Base-by-base conservation (phyloP, 2,113 vertebrate genomes). In the Camelus dromedarius region DNA sequence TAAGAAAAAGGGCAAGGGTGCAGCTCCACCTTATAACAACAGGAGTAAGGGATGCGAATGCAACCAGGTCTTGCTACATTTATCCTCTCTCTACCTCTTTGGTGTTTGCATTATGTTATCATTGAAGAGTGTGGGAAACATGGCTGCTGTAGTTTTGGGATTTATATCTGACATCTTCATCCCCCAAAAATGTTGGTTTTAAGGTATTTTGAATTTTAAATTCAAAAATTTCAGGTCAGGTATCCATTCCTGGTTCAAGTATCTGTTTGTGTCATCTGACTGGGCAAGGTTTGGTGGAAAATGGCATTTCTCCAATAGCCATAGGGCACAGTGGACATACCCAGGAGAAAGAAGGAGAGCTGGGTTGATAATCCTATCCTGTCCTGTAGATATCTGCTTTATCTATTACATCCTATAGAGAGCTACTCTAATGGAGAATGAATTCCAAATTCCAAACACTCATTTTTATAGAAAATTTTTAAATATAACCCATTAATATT, bases 141-240 rank as follows among this genome's bases (percentile, higher is more conserved):
- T 38, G 52, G 20, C 10, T 46, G 18, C 30, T 77, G 8, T 20
- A 52, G 9, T 58, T 92, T 50, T 84, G 46, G 75, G 86, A 48
- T 56, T 46, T 24, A 32, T 83, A 56, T 32, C 35, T 97, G 88
- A 38, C 9, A 81, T 70, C n/a, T 86, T 81, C 5, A 73, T 75
- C 11, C 48, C 12, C 81, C 56, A 72, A 52, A 81, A 75, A 60
- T 26, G 11, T 77, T 64, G 73, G 7, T 38, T 67, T 80, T 91
- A 73, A 79, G 18, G 22, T 77, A 38, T 81, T 93, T 89, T 93
- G 66, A 95, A 62, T 85, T 92, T 35, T 75, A 56, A 75, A 64
- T 89, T 6, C 8, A 32, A 73, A 91, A 75, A 79, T 56, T 30
- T 8, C 30, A 86, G 42, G 24, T 54, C 42, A 84, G 62, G 56